Conservation (phyloP, 2,113 vertebrate species). For the Ophthalmolycus amberensis region DNA sequence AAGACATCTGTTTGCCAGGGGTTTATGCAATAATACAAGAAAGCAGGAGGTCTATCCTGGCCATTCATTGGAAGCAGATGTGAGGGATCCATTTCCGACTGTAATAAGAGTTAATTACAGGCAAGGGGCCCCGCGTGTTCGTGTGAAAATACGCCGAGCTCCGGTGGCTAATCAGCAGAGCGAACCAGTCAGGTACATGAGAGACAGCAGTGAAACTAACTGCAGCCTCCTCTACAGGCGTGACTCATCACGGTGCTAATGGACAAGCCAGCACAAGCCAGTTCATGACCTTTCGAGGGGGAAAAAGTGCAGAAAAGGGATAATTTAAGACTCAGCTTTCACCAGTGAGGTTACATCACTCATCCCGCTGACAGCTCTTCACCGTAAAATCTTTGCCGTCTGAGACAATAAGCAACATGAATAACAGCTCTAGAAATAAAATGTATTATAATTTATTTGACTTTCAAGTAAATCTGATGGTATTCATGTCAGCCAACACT, state of each 20-base stretch:
- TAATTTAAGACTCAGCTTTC: constrained; percentile 62
- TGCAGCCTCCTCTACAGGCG: constrained; percentile 20
- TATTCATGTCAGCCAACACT: constrained; percentile 12
- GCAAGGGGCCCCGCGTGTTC: constrained; percentile 48
- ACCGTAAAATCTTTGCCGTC: constrained; percentile 4
- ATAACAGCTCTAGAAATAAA: not conserved
- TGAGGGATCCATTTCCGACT: constrained; percentile 78
- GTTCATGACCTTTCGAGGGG: constrained; percentile 57
- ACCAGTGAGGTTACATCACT: constrained; percentile 43
- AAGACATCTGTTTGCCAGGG: constrained; percentile 79
- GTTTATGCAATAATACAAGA: constrained; percentile 74
- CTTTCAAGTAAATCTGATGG: not conserved
- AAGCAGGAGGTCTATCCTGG: constrained; percentile 71
- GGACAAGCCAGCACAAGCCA: constrained; percentile 67
- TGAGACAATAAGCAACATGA: not conserved
- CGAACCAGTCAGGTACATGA: constrained; percentile 32
- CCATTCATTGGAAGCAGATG: constrained; percentile 85
- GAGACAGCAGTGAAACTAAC: constrained; percentile 45
- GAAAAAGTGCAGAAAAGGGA: constrained; percentile 50
- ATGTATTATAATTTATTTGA: not conserved
- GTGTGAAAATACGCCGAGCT: constrained; percentile 68
- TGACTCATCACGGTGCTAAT: constrained; percentile 60
- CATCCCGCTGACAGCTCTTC: not conserved
- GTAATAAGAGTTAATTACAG: constrained; percentile 83
- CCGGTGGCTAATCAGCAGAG: constrained; percentile 54